phyloP scores from a whole-genome alignment of 1,140 invertebrate genomes.

The Neotoxoptera formosana region DNA sequence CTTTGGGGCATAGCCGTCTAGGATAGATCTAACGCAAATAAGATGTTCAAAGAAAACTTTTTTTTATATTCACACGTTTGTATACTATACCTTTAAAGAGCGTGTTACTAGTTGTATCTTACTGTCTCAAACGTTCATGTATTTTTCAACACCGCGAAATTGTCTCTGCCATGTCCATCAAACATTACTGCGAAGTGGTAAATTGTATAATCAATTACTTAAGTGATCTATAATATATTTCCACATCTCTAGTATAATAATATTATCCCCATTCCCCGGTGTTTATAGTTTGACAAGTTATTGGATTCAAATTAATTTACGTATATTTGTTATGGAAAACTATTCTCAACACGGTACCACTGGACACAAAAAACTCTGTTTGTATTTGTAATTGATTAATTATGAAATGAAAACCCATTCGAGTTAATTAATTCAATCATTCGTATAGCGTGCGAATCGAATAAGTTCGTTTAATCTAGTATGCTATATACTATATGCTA shows the following conservation, averaged over 20 bases:
- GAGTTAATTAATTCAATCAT: neutral
- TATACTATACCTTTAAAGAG: too few species aligned
- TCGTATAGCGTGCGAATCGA: neutral
- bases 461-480: neutral
- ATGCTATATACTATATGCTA: too few species aligned
- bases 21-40: neutral
- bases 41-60: conserved; percentile 29
- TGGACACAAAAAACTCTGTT: neutral
- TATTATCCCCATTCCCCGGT: neutral
- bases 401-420: neutral
- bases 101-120: neutral
- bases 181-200: neutral
- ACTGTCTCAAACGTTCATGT: neutral
- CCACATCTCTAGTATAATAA: neutral
- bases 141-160: neutral
- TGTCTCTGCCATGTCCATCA: neutral
- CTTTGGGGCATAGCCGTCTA: conserved; percentile 27
- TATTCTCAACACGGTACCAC: neutral
- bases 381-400: neutral
- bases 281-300: neutral
- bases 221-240: neutral
- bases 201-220: neutral
- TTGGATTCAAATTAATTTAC: neutral
- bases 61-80: conserved; percentile 8
- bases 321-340: neutral